Conservation (phyloP, 1,140 invertebrate species). For the Laupala kohalensis region DNA sequence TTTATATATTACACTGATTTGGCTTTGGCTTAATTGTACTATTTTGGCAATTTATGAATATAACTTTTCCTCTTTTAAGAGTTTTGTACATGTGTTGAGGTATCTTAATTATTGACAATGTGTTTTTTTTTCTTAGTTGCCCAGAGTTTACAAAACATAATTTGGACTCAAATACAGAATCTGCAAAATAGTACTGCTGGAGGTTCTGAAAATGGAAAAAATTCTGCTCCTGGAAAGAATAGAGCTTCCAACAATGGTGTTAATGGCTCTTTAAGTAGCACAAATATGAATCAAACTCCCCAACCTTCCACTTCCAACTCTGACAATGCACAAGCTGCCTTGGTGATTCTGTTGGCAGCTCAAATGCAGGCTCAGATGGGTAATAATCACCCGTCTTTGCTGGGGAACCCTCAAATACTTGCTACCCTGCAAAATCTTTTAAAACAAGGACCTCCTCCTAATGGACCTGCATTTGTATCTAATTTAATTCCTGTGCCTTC, state of each 20-base stretch:
- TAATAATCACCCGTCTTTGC: slow-evolving; percentile 17
- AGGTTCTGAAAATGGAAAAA: slow-evolving; percentile 11
- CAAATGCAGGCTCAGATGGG: slow-evolving; percentile 22
- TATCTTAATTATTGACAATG: neutral
- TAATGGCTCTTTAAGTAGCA: neutral
- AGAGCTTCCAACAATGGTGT: neutral
- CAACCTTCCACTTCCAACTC: neutral
- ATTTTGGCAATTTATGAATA: too few relatives aligned
- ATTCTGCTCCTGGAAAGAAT: slow-evolving; percentile 1
- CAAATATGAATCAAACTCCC: neutral
- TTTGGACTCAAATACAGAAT: slow-evolving; percentile 29
- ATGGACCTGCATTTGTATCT: neutral
- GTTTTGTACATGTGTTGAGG: neutral
- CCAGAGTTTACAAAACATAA: slow-evolving; percentile 36
- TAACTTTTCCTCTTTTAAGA: neutral
- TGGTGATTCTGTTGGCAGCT: slow-evolving; percentile 25
- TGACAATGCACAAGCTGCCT: slow-evolving; percentile 14
- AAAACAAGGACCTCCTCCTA: slow-evolving; percentile 15
- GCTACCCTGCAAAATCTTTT: slow-evolving; percentile 23
- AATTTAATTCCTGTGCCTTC: neutral
- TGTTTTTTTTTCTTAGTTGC: slow-evolving; percentile 26
- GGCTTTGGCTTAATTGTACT: too few relatives aligned
- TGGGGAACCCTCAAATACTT: slow-evolving; percentile 24
- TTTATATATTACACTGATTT: too few relatives aligned
- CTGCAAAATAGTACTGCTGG: slow-evolving; percentile 21